Evolutionary conservation across 2,113 vertebrate species (phyloP).

Genomic region (Dascyllus trimaculatus): DNA sequence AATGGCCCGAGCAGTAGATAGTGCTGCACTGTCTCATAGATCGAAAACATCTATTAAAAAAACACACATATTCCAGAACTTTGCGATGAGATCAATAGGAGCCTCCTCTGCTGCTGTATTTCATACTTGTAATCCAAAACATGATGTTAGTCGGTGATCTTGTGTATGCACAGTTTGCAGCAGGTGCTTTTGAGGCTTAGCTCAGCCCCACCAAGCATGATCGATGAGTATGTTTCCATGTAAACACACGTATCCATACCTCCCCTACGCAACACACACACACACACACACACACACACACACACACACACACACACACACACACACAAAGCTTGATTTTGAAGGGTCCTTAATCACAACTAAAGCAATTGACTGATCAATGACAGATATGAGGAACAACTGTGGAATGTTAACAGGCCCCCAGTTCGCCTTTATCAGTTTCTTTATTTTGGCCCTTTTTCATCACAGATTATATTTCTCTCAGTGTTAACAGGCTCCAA

Average conservation of each 20-base stretch:
- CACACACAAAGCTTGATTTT: constrained; percentile 83
- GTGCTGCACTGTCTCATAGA: neutral
- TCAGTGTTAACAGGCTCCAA: constrained; percentile 88
- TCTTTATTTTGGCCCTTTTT: constrained; percentile 85
- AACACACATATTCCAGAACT: neutral
- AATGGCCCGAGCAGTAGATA: neutral
- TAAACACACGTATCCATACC: constrained; percentile 59
- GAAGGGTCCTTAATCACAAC: constrained; percentile 90
- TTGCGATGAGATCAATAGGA: neutral
- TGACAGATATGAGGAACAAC: constrained; percentile 94
- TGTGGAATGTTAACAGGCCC: constrained; percentile 87
- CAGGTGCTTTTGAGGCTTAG: constrained; percentile 47
- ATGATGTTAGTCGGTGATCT: constrained; percentile 22
- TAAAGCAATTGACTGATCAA: constrained; percentile 88
- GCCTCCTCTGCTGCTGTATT: neutral
- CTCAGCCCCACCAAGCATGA: constrained; percentile 56
- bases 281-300: constrained; percentile 53
- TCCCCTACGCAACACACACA: constrained; percentile 61
- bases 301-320: constrained; percentile 58
- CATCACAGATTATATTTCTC: constrained; percentile 98
- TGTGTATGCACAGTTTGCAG: constrained; percentile 42
- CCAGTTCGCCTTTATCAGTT: constrained; percentile 69
- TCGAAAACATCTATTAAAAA: neutral
- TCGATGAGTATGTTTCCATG: constrained; percentile 63
- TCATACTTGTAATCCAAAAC: constrained; percentile 16